These are phyloP conservation scores for Zaprionus ornatus DNA, from an alignment of 1,140 invertebrate species.

Conservation along the genomic window DNA sequence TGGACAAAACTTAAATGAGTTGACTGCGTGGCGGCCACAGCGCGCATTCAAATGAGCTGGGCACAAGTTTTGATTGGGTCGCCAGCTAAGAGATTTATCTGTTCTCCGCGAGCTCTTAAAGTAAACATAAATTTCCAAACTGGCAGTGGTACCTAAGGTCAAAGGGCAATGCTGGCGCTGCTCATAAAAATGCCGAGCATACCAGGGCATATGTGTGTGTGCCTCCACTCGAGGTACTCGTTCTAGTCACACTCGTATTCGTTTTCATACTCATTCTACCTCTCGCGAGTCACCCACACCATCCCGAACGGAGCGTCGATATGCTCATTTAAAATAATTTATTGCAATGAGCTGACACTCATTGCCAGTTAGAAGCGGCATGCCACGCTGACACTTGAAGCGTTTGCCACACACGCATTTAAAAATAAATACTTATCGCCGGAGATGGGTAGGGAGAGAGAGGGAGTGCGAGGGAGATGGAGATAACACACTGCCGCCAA, in stretches of 20 bases:
- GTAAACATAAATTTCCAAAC: conserved; percentile 33
- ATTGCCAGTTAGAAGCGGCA: conserved; percentile 69
- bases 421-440: conserved; percentile 44
- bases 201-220: conserved; percentile 5
- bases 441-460: neutral
- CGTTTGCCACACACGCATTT: conserved; percentile 42
- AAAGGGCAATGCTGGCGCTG: conserved; percentile 40
- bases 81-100: conserved; percentile 65
- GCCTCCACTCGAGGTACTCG: neutral
- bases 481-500: conserved; percentile 28
- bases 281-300: conserved; percentile 16
- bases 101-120: conserved; percentile 1
- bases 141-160: conserved; percentile 54
- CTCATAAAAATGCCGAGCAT: conserved; percentile 71
- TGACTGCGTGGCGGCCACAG: conserved; percentile 52
- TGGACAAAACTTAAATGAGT: conserved; percentile 74
- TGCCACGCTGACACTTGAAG: conserved; percentile 53
- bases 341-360: conserved; percentile 80
- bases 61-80: conserved; percentile 69
- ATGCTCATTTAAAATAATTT: conserved; percentile 84
- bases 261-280: neutral
- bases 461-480: neutral
- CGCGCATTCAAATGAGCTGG: conserved; percentile 70
- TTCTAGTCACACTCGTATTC: neutral
- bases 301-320: conserved; percentile 50